Evolutionary conservation across 2,113 vertebrate species (phyloP).

Genomic region (Trichechus manatus): DNA sequence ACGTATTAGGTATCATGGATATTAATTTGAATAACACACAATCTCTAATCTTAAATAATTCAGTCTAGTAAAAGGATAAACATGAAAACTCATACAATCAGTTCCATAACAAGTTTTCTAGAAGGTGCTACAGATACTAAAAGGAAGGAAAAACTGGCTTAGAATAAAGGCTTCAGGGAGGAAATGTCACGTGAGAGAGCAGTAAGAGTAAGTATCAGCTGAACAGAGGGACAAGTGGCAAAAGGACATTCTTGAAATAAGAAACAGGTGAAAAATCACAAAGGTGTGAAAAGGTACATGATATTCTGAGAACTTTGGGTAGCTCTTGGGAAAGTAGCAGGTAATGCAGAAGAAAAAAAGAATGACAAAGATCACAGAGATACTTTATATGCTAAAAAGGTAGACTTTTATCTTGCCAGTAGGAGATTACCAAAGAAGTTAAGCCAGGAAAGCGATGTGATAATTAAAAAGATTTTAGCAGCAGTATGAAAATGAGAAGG

Average conservation of each 20-base stretch:
- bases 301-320: constrained; percentile 1
- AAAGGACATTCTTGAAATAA: background rate
- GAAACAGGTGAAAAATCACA: background rate
- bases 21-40: background rate
- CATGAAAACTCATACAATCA: constrained; percentile 24
- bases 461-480: constrained; percentile 43
- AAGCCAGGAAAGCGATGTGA: background rate
- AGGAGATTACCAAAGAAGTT: background rate
- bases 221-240: background rate
- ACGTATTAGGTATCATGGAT: background rate
- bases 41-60: constrained; percentile 31
- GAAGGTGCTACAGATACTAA: background rate
- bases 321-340: background rate
- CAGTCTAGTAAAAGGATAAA: constrained; percentile 21
- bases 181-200: constrained; percentile 22
- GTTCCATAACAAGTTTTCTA: constrained; percentile 41
- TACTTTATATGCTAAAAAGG: background rate
- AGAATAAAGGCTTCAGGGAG: constrained; percentile 39
- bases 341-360: background rate
- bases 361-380: background rate
- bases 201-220: background rate
- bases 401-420: background rate
- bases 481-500: background rate
- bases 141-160: constrained; percentile 23
- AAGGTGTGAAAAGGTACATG: background rate